phyloP scores from a whole-genome alignment of 2,888 invertebrate genomes.

The Hypsopygia costalis region DNA sequence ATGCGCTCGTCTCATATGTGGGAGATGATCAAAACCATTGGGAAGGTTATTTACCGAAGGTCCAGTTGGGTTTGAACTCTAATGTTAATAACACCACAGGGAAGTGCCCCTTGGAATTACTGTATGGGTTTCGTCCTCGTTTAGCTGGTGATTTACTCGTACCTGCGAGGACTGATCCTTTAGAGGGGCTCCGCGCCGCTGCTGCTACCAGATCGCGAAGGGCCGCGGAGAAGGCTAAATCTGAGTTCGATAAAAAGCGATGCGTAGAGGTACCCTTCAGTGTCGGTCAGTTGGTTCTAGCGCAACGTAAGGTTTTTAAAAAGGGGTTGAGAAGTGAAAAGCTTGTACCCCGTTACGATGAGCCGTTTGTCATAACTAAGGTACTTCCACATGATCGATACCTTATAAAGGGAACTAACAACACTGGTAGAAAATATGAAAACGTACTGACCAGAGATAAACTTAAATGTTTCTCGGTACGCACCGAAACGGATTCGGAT shows the following conservation, averaged over 20 bases:
- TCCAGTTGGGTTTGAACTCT: slow-evolving; percentile 14
- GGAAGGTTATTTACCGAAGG: slow-evolving; percentile 11
- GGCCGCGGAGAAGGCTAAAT: neutral
- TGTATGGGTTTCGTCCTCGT: slow-evolving; percentile 12
- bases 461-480: neutral
- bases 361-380: slow-evolving; percentile 1
- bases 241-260: neutral
- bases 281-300: neutral
- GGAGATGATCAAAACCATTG: slow-evolving; percentile 14
- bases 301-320: slow-evolving; percentile 1
- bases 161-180: neutral
- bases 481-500: neutral
- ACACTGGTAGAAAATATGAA: neutral
- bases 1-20: slow-evolving; percentile 12
- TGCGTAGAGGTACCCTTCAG: neutral
- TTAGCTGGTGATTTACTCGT: slow-evolving; percentile 7
- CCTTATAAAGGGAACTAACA: neutral
- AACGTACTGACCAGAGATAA: neutral
- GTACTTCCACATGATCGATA: slow-evolving; percentile 4
- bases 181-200: neutral
- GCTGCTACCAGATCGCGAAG: neutral
- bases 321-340: slow-evolving; percentile 3
- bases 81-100: slow-evolving; percentile 10
- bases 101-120: slow-evolving; percentile 14
- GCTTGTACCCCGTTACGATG: slow-evolving; percentile 4